Evolutionary conservation across 2,797 vertebrate genomes (phyloP), one percentile per base, ranked within the genome.

Genomic region (Anguilla pacifica): DNA sequence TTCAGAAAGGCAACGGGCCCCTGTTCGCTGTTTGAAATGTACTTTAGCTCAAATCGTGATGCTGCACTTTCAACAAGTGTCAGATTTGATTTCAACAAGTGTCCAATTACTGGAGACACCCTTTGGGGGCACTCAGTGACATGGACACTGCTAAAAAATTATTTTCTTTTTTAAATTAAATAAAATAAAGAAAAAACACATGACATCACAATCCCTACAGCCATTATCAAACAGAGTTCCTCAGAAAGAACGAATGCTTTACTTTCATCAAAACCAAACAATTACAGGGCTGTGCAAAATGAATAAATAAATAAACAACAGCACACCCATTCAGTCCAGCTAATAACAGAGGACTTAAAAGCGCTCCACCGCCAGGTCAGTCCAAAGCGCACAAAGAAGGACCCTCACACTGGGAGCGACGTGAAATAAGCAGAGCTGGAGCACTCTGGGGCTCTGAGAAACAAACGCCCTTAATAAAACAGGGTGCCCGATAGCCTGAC

Each of bases 1-100:
- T 90, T 91, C 86, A 88, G 84, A 85, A 79, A 51, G 1, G n/a
- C 86, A 84, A 89, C n/a, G 7, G 25, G 7, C 79, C 79, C 22
- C 0, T 7, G 25, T 51, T 81, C 1, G 87, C 87, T 25, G 2
- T 85, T 87, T 87, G 77, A 84, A 43, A 35, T 49, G 35, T 51
- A 51, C 17, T 51, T 51, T 51, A 82, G 46, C 43, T 9, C 46
- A 17, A 17, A 49, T 13, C 19, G 6, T 49, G 46, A 43, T 17
- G 35, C 74, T 46, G 19, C 43, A 51, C 11, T 82, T 49, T 82
- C 79, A 10, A 82, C 79, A 82, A 82, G 79, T 79, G 35, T 79
- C 70, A 17, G 35, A 74, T 74, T 70, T n/a, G 7, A 70, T 2
- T 9, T 70, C n/a, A 70, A 2, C 28, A 70, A 28, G 64, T 39